Evolutionary conservation across 2,113 vertebrate species (phyloP).

Genomic region (Ovis canadensis): DNA sequence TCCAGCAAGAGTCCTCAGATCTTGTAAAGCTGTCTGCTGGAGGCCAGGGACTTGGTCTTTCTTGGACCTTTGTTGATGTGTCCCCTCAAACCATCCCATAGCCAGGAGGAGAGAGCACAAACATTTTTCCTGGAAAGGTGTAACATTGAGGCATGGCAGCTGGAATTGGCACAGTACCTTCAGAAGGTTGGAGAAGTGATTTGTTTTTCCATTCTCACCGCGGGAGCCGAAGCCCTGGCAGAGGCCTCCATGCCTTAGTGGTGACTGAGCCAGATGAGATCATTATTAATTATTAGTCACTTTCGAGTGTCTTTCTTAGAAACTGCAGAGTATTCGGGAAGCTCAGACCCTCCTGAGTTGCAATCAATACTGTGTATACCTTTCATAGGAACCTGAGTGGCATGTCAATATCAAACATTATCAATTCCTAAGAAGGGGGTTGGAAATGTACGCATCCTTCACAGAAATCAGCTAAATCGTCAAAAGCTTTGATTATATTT

Average conservation of each 20-base stretch:
- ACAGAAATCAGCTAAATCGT: conserved; percentile 59
- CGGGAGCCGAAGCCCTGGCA: background rate
- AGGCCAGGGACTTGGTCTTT: background rate
- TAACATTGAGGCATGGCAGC: background rate
- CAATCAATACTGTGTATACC: conserved; percentile 47
- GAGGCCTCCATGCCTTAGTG: background rate
- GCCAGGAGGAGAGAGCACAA: conserved; percentile 3
- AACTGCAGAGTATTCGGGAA: conserved; percentile 31
- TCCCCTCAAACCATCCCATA: background rate
- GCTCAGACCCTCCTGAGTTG: background rate
- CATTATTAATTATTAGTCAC: conserved; percentile 64
- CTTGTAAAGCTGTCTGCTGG: background rate
- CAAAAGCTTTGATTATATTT: conserved; percentile 51
- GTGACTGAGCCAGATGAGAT: conserved; percentile 49
- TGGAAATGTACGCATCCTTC: conserved; percentile 51
- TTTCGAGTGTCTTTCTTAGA: conserved; percentile 60
- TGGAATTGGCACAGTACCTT: conserved; percentile 50
- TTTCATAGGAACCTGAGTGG: conserved; percentile 34
- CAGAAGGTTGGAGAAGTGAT: conserved; percentile 19
- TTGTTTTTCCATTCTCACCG: conserved; percentile 37
- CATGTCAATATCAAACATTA: conserved; percentile 63
- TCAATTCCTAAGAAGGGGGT: conserved; percentile 56
- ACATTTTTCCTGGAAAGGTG: conserved; percentile 25
- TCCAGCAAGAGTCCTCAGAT: background rate
- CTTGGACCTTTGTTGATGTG: background rate